phyloP scores from a whole-genome alignment of 2,797 vertebrate genomes.

The Notamacropus eugenii region DNA sequence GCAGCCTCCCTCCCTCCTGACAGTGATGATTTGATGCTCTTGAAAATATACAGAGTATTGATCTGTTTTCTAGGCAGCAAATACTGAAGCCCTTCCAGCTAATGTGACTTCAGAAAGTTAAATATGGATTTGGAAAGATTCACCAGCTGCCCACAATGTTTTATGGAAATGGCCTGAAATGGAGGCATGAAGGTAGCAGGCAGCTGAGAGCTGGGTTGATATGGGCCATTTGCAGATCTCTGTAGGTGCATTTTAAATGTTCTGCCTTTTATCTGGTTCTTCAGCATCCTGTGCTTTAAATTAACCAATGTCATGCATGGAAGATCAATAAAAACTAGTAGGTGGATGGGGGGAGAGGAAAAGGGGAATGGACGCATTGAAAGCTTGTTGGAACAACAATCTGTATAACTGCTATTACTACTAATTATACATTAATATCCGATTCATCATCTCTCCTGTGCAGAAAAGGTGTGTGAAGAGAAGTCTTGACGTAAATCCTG shows the following conservation, averaged over 20 bases:
- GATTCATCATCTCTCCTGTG: neutral
- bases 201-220: conserved; percentile 5
- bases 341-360: too few species aligned
- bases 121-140: conserved; percentile 74
- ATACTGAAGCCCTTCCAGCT: conserved; percentile 47
- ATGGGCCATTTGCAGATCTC: neutral
- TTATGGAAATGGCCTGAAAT: conserved; percentile 66
- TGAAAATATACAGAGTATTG: conserved; percentile 63
- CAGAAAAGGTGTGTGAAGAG: neutral
- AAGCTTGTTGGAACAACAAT: neutral
- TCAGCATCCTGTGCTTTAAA: neutral
- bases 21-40: conserved; percentile 54
- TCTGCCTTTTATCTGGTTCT: neutral
- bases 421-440: neutral
- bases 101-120: conserved; percentile 74
- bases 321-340: neutral
- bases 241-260: neutral
- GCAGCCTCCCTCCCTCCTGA: neutral
- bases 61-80: conserved; percentile 66
- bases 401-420: neutral
- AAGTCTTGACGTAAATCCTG: neutral
- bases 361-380: neutral
- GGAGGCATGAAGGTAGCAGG: conserved; percentile 18
- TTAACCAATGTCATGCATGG: neutral
- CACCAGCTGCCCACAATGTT: conserved; percentile 71